These are phyloP conservation scores for Bergia puertoricense DNA, from an alignment of 92 coral and sea anemone genomes.

Conservation along the genomic window DNA sequence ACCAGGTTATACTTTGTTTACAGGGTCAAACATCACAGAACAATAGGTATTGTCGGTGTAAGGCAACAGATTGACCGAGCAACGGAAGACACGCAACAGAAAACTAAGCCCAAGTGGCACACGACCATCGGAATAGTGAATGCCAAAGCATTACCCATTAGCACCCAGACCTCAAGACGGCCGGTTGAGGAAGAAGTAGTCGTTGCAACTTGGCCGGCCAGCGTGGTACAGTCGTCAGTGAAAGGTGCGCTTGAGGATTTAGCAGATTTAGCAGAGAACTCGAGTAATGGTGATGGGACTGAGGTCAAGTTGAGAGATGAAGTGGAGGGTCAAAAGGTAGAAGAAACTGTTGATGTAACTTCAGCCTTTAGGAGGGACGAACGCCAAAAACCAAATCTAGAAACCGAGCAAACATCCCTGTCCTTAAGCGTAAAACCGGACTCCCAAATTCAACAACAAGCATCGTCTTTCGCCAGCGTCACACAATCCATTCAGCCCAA, in stretches of 20 bases:
- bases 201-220: conserved; percentile 20
- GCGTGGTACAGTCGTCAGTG: conserved; percentile 19
- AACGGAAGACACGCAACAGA: conserved; percentile 51
- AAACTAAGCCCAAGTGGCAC: conserved; percentile 87
- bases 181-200: conserved; percentile 50
- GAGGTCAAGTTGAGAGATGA: not conserved
- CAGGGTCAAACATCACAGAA: conserved; percentile 84
- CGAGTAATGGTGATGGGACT: not conserved
- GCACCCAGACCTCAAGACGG: conserved; percentile 9
- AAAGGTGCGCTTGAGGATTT: not conserved
- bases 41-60: conserved; percentile 94
- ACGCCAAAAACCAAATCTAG: not conserved
- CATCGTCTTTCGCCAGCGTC: not conserved
- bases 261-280: not conserved
- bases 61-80: conserved; percentile 86
- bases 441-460: not conserved
- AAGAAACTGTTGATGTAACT: not conserved
- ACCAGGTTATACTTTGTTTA: conserved; percentile 2
- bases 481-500: not conserved
- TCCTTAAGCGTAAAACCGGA: not conserved
- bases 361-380: conserved; percentile 3
- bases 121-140: conserved; percentile 89
- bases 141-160: conserved; percentile 33
- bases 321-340: not conserved
- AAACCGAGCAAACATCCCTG: not conserved